Evolutionary conservation across 1,140 invertebrate species (phyloP), one percentile per base, ranked within the genome.

Genomic region (Bactericera cockerelli): DNA sequence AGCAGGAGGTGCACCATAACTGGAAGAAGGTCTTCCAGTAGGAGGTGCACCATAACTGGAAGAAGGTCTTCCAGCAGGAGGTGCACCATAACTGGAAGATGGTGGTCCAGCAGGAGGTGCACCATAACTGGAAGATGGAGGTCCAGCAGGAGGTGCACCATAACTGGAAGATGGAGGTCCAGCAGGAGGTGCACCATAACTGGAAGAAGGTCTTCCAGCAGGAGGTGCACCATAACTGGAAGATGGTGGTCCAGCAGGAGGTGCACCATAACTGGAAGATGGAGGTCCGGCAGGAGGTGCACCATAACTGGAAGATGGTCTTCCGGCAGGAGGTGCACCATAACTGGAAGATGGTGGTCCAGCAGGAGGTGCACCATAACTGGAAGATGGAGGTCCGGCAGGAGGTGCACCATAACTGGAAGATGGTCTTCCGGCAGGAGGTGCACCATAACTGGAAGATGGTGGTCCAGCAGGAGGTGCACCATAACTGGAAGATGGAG

Each of bases 401-500:
- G 56, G 38, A 31, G 31, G 22, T 57, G 56, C 2, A 36, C 24
- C 24, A 16, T 49, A 49, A 49, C 42, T 49, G 8, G 42, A 16
- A 16, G 42, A 16, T 22, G 42, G 42, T 49, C 3, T 8, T 49
- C 4, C 4, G 4, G 4, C 13, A 31, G 28, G n/a, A 22, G 42
- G 42, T 6, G 42, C 4, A 16, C 4, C 4, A 49, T 49, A 49
- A n/a, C 42, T 49, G 42, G 4, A 6, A 4, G 42, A 4, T 16
- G 42, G 42, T 6, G n/a, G n/a, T 49, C 8, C 4, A 4, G 42
- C n/a, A 49, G 42, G n/a, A 49, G 42, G n/a, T 49, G 42, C 36
- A 11, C 56, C 56, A 21, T 42, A 54, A 31, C 49, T 25, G 1
- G 57, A 13, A 39, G 60, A 59, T 3, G 58, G 55, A 10, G 25